Conservation (phyloP, 2,888 invertebrate species). For the Orgyia antiqua region DNA sequence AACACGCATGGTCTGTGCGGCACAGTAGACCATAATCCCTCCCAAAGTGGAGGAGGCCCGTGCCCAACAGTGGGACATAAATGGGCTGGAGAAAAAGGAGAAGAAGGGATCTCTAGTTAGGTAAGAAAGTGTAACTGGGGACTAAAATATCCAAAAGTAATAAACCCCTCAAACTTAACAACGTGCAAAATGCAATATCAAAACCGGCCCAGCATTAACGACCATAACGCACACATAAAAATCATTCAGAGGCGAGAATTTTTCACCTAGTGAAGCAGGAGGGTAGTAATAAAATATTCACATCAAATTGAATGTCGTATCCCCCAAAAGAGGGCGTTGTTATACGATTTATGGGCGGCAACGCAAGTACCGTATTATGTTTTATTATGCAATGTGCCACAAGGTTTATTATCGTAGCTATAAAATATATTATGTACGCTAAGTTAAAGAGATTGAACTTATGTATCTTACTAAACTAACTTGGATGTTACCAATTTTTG, state of each 20-base stretch:
- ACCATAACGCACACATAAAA: slow-evolving; percentile 6
- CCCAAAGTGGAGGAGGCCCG: too few relatives aligned
- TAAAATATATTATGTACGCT: slow-evolving; percentile 31
- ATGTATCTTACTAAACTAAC: too few relatives aligned
- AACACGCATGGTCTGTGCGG: too few relatives aligned
- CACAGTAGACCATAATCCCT: too few relatives aligned
- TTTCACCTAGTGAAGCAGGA: slow-evolving; percentile 2
- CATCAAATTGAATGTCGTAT: slow-evolving; percentile 33
- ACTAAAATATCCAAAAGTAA: too few relatives aligned
- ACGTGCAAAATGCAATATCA: slow-evolving; percentile 2
- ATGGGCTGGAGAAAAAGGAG: too few relatives aligned
- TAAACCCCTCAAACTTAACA: too few relatives aligned
- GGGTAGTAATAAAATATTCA: slow-evolving; percentile 28
- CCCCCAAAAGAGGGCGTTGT: slow-evolving; percentile 28
- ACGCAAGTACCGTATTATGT: slow-evolving; percentile 30
- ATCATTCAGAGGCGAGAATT: slow-evolving; percentile 7
- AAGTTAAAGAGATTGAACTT: slow-evolving; percentile 24
- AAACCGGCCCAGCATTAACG: slow-evolving; percentile 4
- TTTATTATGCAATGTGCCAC: slow-evolving; percentile 27
- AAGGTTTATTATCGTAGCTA: slow-evolving; percentile 22
- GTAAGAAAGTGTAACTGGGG: too few relatives aligned
- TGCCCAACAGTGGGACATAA: too few relatives aligned
- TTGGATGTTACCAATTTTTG: too few relatives aligned
- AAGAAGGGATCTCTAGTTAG: too few relatives aligned
- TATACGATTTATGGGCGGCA: slow-evolving; percentile 31